phyloP scores from a whole-genome alignment of 2,113 vertebrate genomes.

The Marcusenius ussheri region DNA sequence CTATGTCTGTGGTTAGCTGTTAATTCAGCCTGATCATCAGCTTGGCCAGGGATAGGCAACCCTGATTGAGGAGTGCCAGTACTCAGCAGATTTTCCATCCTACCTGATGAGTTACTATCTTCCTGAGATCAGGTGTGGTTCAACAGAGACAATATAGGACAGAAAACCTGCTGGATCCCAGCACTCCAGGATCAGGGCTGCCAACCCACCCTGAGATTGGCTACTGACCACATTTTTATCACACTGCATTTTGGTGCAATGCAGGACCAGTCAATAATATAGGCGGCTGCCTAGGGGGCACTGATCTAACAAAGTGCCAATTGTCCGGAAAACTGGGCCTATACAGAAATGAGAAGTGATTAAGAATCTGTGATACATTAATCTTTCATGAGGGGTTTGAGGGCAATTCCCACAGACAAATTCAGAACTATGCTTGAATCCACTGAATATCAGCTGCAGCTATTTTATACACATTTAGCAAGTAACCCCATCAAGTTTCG shows the following conservation, averaged over 20 bases:
- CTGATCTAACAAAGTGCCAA: not conserved
- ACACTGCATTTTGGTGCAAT: not conserved
- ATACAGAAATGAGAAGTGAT: not conserved
- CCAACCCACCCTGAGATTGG: not conserved
- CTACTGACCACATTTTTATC: not conserved
- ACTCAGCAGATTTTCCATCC: not conserved
- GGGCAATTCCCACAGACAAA: not conserved
- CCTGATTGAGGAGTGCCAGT: not conserved
- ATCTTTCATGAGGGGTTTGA: not conserved
- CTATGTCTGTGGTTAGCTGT: not conserved
- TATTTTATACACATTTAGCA: not conserved
- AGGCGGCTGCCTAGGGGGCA: not conserved
- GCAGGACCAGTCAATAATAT: not conserved
- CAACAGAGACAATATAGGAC: not conserved
- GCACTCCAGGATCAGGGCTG: not conserved
- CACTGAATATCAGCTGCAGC: not conserved
- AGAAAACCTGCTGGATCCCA: not conserved
- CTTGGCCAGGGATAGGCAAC: not conserved
- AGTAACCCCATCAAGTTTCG: not conserved
- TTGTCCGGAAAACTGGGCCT: not conserved
- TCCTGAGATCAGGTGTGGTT: not conserved
- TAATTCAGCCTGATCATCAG: not conserved
- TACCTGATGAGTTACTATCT: not conserved
- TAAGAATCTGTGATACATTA: not conserved
- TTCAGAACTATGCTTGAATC: not conserved